Evolutionary conservation across 2,888 invertebrate species (phyloP).

Genomic region (Apoda limacodes): DNA sequence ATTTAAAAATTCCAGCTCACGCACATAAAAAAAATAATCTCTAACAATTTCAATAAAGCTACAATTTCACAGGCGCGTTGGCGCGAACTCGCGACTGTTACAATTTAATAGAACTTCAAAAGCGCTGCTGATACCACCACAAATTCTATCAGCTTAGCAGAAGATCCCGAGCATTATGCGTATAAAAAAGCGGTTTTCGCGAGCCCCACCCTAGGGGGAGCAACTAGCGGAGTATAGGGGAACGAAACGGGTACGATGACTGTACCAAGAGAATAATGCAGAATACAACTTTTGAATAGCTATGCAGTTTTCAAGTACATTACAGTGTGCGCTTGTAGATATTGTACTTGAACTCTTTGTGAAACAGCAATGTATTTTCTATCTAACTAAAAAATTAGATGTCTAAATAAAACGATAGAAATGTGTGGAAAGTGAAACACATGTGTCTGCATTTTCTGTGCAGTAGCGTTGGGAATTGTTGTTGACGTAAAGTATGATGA

Average conservation of each 20-base stretch:
- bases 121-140: conserved; percentile 65
- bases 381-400: too few species aligned
- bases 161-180: conserved; percentile 64
- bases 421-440: too few species aligned
- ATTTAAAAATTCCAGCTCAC: too few species aligned
- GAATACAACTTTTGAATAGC: conserved; percentile 34
- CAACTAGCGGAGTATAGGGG: conserved; percentile 17
- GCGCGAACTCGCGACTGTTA: conserved; percentile 61
- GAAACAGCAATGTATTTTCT: conserved; percentile 26
- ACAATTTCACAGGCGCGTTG: conserved; percentile 64
- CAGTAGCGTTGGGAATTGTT: too few species aligned
- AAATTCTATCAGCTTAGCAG: conserved; percentile 69
- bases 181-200: conserved; percentile 67
- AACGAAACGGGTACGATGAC: conserved; percentile 26
- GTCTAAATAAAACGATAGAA: too few species aligned
- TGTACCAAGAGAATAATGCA: conserved; percentile 28
- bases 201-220: conserved; percentile 19
- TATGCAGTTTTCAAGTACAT: conserved; percentile 46
- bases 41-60: conserved; percentile 59
- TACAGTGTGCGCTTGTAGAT: too few species aligned
- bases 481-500: too few species aligned
- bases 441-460: too few species aligned
- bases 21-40: conserved; percentile 48
- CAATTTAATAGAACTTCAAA: conserved; percentile 69
- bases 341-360: conserved; percentile 32